Percentiles rank a stretch among this genome's conserved stretches.
These are phyloP conservation scores for Tetraodon nigroviridis DNA, from an alignment of 2,113 vertebrate species.

Conservation along the genomic window DNA sequence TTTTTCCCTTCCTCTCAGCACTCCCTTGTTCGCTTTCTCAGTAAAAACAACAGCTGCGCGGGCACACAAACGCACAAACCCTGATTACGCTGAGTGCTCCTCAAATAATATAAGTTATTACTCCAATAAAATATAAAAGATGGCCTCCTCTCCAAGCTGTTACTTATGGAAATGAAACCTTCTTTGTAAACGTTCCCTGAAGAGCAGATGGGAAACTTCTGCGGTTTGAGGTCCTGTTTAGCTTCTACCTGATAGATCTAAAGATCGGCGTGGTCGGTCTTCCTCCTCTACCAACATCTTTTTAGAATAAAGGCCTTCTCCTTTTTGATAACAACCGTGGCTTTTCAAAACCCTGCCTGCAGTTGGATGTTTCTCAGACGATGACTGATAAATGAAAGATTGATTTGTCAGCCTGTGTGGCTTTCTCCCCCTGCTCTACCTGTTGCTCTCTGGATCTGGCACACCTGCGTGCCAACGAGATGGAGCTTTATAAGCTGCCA, in stretches of 20 bases:
- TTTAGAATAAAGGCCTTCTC: no score
- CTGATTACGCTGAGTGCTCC: slow-evolving; percentile 44
- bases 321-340: no score
- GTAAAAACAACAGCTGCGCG: neutral
- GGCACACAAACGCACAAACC: neutral
- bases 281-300: slow-evolving; percentile 5
- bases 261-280: slow-evolving; percentile 21
- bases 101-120: slow-evolving; percentile 52
- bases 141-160: slow-evolving; percentile 14
- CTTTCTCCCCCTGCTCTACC: no score
- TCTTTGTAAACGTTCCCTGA: slow-evolving; percentile 20
- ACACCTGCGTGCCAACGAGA: no score
- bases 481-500: no score
- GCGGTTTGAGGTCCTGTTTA: slow-evolving; percentile 15
- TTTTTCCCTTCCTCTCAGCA: slow-evolving; percentile 6
- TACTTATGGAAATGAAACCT: slow-evolving; percentile 71
- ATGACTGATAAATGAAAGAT: slow-evolving; percentile 2
- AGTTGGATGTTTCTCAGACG: slow-evolving; percentile 1
- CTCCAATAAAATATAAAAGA: slow-evolving; percentile 48
- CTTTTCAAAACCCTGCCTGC: no score
- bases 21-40: neutral
- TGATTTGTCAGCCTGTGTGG: no score
- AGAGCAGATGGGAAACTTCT: slow-evolving; percentile 7
- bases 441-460: no score
- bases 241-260: slow-evolving; percentile 12